Percentiles rank a stretch among this genome's conserved stretches.
Evolutionary conservation across 2,113 vertebrate species (phyloP).

Genomic region (Melanocharis versteri): DNA sequence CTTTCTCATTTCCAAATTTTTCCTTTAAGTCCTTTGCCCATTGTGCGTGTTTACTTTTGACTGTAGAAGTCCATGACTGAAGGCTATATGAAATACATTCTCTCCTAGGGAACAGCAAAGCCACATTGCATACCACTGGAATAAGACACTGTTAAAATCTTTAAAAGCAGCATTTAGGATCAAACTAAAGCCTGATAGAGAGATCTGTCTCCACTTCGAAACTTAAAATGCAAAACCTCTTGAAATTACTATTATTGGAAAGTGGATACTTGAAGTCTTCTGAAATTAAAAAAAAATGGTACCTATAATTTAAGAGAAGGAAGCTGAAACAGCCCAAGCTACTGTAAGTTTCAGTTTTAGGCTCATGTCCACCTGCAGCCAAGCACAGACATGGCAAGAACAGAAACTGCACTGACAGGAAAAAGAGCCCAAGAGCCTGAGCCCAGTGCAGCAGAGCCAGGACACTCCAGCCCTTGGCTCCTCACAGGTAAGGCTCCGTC

Average conservation of each 20-base stretch:
- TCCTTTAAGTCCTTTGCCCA: background rate
- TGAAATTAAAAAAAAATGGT: background rate
- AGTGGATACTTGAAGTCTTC: background rate
- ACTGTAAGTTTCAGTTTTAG: background rate
- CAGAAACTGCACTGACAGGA: background rate
- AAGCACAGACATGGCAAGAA: background rate
- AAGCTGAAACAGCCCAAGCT: background rate
- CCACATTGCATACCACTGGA: background rate
- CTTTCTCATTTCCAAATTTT: background rate
- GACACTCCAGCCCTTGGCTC: background rate
- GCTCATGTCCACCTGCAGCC: background rate
- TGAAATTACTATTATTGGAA: background rate
- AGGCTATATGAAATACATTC: background rate
- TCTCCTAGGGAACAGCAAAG: background rate
- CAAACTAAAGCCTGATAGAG: background rate
- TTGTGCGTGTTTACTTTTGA: conserved; percentile 14
- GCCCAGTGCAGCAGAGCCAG: background rate
- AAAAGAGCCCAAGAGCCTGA: background rate
- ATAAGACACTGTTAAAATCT: conserved; percentile 36
- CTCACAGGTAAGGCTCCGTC: background rate
- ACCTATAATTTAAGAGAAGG: background rate
- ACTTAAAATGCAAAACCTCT: background rate
- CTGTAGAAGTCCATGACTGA: background rate
- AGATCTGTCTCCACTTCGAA: background rate
- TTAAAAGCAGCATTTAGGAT: conserved; percentile 42